Evolutionary conservation across 2,113 vertebrate species (phyloP).

Genomic region (Callopanchax toddi): DNA sequence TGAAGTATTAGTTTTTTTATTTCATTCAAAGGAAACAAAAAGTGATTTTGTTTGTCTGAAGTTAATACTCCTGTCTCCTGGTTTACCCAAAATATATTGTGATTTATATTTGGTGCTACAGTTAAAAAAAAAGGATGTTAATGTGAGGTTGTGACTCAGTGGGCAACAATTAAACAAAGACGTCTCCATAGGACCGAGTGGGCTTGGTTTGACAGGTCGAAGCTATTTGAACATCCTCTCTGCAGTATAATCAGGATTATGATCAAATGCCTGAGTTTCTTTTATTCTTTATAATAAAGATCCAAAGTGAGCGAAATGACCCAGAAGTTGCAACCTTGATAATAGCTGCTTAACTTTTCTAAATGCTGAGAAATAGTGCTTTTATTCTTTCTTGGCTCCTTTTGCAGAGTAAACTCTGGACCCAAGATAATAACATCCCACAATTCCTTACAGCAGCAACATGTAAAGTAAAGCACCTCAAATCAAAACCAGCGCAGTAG

Average conservation of each 20-base stretch:
- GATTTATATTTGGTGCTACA: not conserved
- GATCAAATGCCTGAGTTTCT: not conserved
- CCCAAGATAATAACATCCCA: not conserved
- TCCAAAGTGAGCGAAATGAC: not conserved
- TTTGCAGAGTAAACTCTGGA: constrained; percentile 1
- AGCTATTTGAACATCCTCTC: not conserved
- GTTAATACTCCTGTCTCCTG: not conserved
- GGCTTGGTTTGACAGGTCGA: not conserved
- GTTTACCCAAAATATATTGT: not conserved
- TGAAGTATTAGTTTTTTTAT: constrained; percentile 7
- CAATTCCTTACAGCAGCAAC: not conserved
- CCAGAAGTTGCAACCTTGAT: not conserved
- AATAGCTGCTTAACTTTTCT: not conserved
- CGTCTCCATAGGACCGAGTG: not conserved
- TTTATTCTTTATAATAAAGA: not conserved
- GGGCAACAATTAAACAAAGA: constrained; percentile 2
- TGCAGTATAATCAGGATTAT: not conserved
- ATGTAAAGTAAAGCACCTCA: not conserved
- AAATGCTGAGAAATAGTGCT: not conserved
- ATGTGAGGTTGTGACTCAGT: not conserved
- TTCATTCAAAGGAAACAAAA: not conserved
- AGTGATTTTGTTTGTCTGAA: not conserved
- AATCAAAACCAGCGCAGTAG: not conserved
- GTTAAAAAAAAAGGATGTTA: not conserved
- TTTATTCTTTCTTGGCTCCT: not conserved